Evolutionary conservation across 1,140 invertebrate genomes (phyloP).

Genomic region (Acromyrmex charruanus): DNA sequence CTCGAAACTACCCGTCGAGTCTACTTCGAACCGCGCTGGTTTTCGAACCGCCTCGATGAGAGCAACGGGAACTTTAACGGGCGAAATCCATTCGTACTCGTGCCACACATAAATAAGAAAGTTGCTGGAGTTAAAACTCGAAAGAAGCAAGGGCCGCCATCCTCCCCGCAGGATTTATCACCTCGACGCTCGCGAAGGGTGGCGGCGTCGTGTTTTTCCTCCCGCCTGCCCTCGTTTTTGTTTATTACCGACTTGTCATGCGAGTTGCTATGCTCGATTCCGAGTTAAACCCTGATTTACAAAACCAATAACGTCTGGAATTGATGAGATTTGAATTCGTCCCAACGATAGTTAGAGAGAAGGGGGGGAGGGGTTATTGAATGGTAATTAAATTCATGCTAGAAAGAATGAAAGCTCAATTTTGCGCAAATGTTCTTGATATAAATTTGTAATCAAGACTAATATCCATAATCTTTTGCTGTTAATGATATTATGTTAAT

Average conservation of each 20-base stretch:
- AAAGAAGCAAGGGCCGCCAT: slow-evolving; percentile 65
- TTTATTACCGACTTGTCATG: slow-evolving; percentile 69
- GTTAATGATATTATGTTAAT: not conserved
- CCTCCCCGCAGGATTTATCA: slow-evolving; percentile 69
- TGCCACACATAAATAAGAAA: slow-evolving; percentile 83
- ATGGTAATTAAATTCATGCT: slow-evolving; percentile 15
- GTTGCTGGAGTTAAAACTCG: slow-evolving; percentile 82
- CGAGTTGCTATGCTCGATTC: slow-evolving; percentile 52
- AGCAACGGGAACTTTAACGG: slow-evolving; percentile 68
- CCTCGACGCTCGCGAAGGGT: slow-evolving; percentile 48
- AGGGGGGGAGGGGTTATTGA: not conserved
- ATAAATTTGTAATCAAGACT: not conserved
- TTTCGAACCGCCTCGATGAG: slow-evolving; percentile 66
- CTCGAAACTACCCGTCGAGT: slow-evolving; percentile 45
- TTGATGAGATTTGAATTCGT: slow-evolving; percentile 65
- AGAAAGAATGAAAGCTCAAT: not conserved
- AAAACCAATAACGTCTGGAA: slow-evolving; percentile 64
- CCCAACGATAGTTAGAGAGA: not conserved
- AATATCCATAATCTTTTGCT: not conserved
- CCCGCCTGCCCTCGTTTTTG: slow-evolving; percentile 58
- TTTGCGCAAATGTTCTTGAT: not conserved
- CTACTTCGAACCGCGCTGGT: slow-evolving; percentile 33
- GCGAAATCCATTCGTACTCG: slow-evolving; percentile 81
- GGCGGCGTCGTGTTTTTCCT: slow-evolving; percentile 46
- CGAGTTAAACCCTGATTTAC: slow-evolving; percentile 69